Base-by-base conservation (phyloP, 2,113 vertebrate species). In the Anhinga rufa region DNA sequence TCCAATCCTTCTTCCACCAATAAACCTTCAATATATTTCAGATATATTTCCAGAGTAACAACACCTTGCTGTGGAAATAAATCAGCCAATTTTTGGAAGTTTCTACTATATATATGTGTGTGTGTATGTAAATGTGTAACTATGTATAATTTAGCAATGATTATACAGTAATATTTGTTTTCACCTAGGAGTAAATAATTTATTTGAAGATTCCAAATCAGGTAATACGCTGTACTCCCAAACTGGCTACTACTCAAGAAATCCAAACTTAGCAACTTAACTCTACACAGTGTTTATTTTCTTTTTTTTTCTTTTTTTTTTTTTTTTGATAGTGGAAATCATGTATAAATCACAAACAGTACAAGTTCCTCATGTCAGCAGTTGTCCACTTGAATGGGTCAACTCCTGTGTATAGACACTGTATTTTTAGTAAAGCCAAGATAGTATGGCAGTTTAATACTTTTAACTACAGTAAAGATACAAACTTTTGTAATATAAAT, bases 401-500 rank as follows among this genome's bases (percentile, higher is more conserved):
- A 97, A 95, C 90, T 93, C 95, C 57, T 83, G 75, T 83, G 93
- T 96, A 96, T 51, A 97, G 96, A 97, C 71, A 95, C 92, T 97
- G 95, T 83, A 96, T 95, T 97, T 97, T 97, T 96, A 96, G 94
- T 98, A 98, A 98, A 98, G 97, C 98, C 95, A 97, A 95, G 94
- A 96, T 91, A 97, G 93, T 86, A 96, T 88, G 96, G 95, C 95
- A 97, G 96, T 98, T 98, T 97, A 93, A 97, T 95, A 97, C 90
- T 96, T 92, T 95, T 7, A 62, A 96, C 96, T 44, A 44, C 42
- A 97, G 91, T 97, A 97, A 97, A 97, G 97, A 97, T 98, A 98
- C 96, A 98, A 98, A 98, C 92, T 96, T 97, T 92, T 90, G 94
- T 95, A 96, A 97, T 98, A 98, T 98, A 98, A 98, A 98, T 98